Conservation (phyloP, 1,140 invertebrate genomes). For the Trichomalopsis sarcophagae region DNA sequence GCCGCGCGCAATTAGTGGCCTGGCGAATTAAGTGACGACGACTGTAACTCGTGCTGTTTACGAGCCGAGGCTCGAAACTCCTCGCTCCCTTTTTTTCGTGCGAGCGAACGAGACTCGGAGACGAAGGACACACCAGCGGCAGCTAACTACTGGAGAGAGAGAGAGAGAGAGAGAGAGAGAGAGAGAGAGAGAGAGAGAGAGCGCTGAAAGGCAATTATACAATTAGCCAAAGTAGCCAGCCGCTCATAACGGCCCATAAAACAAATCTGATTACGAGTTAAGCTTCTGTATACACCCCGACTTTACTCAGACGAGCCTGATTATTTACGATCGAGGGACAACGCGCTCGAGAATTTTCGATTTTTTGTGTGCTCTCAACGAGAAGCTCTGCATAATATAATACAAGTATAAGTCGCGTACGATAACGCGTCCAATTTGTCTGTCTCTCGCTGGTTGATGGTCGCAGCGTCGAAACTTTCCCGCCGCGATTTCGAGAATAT, state of each 20-base stretch:
- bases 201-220: constrained; percentile 71
- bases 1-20: constrained; percentile 64
- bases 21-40: constrained; percentile 55
- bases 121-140: background rate
- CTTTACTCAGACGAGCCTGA: background rate
- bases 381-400: background rate
- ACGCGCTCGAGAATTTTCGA: no score
- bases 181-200: constrained; percentile 34
- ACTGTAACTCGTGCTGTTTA: constrained; percentile 51
- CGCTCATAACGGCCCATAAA: constrained; percentile 71
- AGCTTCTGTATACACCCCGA: background rate
- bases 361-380: no score
- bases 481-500: constrained; percentile 34
- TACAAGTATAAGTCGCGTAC: constrained; percentile 6
- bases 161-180: constrained; percentile 29
- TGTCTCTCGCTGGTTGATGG: constrained; percentile 18
- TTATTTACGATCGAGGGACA: background rate
- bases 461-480: constrained; percentile 25
- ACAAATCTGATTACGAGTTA: constrained; percentile 70
- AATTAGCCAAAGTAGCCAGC: constrained; percentile 74
- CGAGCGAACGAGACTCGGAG: background rate
- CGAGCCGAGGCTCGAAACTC: constrained; percentile 52
- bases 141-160: constrained; percentile 7
- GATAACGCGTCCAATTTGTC: constrained; percentile 49
- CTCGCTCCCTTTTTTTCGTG: constrained; percentile 51